phyloP scores from a whole-genome alignment of 1,140 invertebrate species.

The Thaumatotibia leucotreta region DNA sequence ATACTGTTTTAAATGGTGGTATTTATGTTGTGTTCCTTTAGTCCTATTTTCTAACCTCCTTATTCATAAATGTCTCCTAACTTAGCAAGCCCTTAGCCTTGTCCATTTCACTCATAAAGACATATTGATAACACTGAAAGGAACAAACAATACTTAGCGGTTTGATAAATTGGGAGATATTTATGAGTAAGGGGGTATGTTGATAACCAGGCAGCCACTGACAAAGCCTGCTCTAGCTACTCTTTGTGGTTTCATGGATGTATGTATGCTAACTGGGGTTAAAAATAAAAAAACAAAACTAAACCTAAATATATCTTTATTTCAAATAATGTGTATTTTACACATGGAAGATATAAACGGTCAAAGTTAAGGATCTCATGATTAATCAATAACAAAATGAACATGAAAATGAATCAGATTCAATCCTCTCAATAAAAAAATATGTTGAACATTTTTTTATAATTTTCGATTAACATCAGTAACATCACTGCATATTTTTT shows the following conservation, averaged over 20 bases:
- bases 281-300: conserved; percentile 38
- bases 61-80: too few relatives aligned
- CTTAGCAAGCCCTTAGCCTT: too few relatives aligned
- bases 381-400: conserved; percentile 41
- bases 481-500: conserved; percentile 14
- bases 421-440: conserved; percentile 46
- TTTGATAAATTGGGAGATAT: too few relatives aligned
- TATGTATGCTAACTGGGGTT: not conserved
- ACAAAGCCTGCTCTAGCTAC: too few relatives aligned
- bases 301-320: conserved; percentile 66
- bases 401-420: conserved; percentile 55
- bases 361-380: conserved; percentile 53
- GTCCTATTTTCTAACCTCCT: too few relatives aligned
- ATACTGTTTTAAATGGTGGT: not conserved
- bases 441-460: conserved; percentile 22
- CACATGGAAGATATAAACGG: conserved; percentile 50
- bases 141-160: too few relatives aligned
- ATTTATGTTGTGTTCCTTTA: too few relatives aligned
- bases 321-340: conserved; percentile 50
- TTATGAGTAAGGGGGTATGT: too few relatives aligned
- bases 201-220: too few relatives aligned
- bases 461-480: conserved; percentile 1
- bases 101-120: too few relatives aligned
- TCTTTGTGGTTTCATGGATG: too few relatives aligned
- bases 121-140: too few relatives aligned